These are phyloP conservation scores for Cephalophus harveyi DNA, from an alignment of 2,113 vertebrate species.

Conservation along the genomic window DNA sequence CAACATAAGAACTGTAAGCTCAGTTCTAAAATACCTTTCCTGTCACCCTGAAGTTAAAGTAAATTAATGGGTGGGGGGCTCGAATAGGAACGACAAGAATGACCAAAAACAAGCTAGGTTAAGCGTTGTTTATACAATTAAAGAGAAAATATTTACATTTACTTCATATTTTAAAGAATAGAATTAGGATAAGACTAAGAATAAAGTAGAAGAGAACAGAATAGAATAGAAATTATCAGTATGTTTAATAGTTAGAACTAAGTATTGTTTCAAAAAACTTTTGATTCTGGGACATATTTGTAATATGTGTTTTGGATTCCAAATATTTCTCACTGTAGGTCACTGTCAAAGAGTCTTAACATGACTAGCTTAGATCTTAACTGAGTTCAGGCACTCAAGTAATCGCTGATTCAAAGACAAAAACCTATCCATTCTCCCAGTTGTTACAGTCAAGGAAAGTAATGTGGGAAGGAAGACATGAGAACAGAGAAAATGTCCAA, in stretches of 20 bases:
- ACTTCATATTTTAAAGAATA: background rate
- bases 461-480: background rate
- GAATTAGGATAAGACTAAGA: background rate
- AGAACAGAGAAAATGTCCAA: background rate
- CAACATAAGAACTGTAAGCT: background rate
- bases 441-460: background rate
- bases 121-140: background rate
- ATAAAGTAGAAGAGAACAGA: background rate
- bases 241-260: background rate
- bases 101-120: background rate
- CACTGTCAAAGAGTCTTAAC: background rate
- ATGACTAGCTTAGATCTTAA: background rate
- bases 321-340: background rate
- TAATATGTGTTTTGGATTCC: background rate
- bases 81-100: background rate
- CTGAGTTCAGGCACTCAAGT: background rate
- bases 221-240: background rate
- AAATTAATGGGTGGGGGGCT: background rate
- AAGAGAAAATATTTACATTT: background rate
- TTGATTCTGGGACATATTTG: background rate
- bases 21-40: slow-evolving; percentile 22
- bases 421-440: background rate
- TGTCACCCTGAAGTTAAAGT: background rate
- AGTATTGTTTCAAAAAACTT: background rate
- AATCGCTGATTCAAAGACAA: slow-evolving; percentile 1